Evolutionary conservation across 2,888 invertebrate genomes (phyloP), one percentile per base, ranked within the genome.

Genomic region (Mimumesa dahlbomi): DNA sequence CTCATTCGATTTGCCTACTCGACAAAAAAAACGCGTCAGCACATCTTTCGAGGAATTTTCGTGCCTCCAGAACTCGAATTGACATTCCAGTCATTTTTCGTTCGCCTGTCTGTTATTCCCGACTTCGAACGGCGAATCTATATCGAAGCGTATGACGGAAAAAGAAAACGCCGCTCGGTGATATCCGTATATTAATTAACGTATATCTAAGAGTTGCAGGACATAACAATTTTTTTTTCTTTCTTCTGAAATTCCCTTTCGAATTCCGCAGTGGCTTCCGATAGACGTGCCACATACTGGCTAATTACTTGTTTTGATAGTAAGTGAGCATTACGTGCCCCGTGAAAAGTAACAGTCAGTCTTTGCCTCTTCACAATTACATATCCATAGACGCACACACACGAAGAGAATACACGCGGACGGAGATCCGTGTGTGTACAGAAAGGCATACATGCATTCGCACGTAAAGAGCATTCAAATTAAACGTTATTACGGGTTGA

Each of bases 1-100:
- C 70, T 54, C 21, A 58, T 77, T 69, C 66, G 72, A 83, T 84
- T 76, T 65, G 80, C 69, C 52, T 57, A 76, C 73, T 71, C 71
- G 43, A 54, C 77, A 54, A 46, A 72, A 69, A 54, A 46, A 72
- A 69, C 52, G 45, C 31, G 65, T 68, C 72, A 43, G 53, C 58
- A 36, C 14, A 50, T 11, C 38, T 48, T 64, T 50, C 43, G 13
- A 56, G 42, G 46, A 29, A 36, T 65, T 70, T 53, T 25, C 42
- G 14, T 42, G 19, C 34, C 14, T 25, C 11, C 11, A 0, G 21
- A 59, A 18, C 7, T 13, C 19, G 9, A 53, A 34, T 18, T 38
- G 14, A 52, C 13, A 36, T 52, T 38, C 50, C 46, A 13, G 29
- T 2, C 36, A 45, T 16, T 43, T 49, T 22, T n/a, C 48, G n/a